Base-by-base conservation (phyloP, 2,888 invertebrate species). In the Caenorhabditis sp. region DNA sequence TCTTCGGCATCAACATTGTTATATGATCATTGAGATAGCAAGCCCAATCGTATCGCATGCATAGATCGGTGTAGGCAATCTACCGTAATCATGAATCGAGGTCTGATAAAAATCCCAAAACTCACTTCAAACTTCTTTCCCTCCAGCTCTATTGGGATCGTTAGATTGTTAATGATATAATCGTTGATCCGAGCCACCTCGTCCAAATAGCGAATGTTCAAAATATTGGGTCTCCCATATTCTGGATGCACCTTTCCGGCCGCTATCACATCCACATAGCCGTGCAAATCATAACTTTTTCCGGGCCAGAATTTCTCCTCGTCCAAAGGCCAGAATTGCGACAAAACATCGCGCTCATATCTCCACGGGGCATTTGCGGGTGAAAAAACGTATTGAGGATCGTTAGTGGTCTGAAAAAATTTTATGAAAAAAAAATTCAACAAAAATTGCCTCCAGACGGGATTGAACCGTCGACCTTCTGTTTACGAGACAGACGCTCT, bases 51-150 rank as follows among this genome's bases (percentile, higher is more conserved):
- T 79, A 85, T n/a, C 82, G 74, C 86, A 87, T 95, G 89, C 95
- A 95, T 74, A 94, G 92, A 76, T 94, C 92, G 67, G 91, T 91
- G 88, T 94, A 95, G 0, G 92, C 92, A 88, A 92, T 94, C 66
- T 81, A 91, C 6, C 91, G 90, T 78, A 91, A 24, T n/a, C 12
- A 24, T 0, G 24, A 49, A 53, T 12, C 58, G 50, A 55, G 5
- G 49, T 3, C 10, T 60, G 6, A 58, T 43, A 31, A 26, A 53
- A 53, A 36, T 37, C 5, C 17, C 4, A 14, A 19, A 27, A 58
- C 62, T 57, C 14, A 80, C 81, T 53, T 85, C 78, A 69, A 77
- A 82, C 8, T 66, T 57, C 62, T 81, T 79, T 1, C 80, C 81
- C 19, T 78, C 72, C 31, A 83, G 75, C 17, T 81, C 76, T 8